phyloP scores from a whole-genome alignment of 2,113 vertebrate species.

The Phaetusa simplex region DNA sequence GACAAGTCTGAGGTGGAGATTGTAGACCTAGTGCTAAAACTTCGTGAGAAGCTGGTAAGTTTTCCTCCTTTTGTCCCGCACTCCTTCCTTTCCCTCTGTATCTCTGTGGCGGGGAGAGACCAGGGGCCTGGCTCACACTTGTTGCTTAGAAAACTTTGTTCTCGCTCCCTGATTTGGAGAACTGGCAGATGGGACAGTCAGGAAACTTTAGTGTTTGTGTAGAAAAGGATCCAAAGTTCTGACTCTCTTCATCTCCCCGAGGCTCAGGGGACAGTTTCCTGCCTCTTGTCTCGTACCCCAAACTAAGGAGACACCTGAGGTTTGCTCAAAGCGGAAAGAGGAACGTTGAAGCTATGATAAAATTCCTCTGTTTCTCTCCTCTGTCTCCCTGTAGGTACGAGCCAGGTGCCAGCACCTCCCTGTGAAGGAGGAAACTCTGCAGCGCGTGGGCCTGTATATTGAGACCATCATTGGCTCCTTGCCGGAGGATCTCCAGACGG shows the following conservation, averaged over 20 bases:
- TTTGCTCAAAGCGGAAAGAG: background rate
- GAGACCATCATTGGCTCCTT: slow-evolving; percentile 76
- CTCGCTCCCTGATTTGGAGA: background rate
- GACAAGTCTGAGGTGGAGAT: slow-evolving; percentile 95
- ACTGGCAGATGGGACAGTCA: background rate
- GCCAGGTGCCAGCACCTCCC: slow-evolving; percentile 83
- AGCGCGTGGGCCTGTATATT: slow-evolving; percentile 73
- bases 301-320: background rate
- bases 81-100: background rate
- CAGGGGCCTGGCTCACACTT: accelerated
- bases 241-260: background rate
- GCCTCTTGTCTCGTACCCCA: background rate
- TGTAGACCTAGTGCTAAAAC: slow-evolving; percentile 91
- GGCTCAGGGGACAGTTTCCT: background rate
- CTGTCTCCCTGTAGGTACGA: slow-evolving; percentile 66
- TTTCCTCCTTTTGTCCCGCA: background rate
- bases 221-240: background rate
- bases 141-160: background rate
- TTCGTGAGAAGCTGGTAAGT: slow-evolving; percentile 90
- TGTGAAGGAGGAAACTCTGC: slow-evolving; percentile 78
- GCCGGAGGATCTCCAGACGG: slow-evolving; percentile 84
- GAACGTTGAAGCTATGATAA: background rate
- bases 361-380: no score
- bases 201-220: accelerated
- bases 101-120: background rate